Evolutionary conservation across 1,140 invertebrate species (phyloP).

Genomic region (Anastatus disparis): DNA sequence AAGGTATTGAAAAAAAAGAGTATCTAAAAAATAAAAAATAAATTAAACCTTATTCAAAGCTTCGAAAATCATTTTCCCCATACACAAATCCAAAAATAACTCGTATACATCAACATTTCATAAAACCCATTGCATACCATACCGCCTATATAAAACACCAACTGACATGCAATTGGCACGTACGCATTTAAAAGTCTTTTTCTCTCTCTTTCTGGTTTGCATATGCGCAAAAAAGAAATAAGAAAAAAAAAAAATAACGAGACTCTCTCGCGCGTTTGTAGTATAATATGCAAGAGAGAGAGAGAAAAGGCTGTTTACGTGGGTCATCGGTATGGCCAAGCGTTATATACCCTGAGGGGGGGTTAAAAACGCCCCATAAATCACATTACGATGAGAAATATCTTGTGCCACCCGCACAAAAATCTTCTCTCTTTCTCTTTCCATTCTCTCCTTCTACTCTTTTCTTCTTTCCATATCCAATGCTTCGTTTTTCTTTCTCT

Average conservation of each 20-base stretch:
- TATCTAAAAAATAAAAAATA: too few relatives aligned
- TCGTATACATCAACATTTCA: background rate
- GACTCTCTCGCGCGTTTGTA: background rate
- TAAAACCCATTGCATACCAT: too few relatives aligned
- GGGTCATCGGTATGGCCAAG: background rate
- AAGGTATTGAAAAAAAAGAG: too few relatives aligned
- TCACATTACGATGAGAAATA: slow-evolving; percentile 60
- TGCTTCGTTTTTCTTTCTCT: background rate
- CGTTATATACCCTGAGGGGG: slow-evolving; percentile 46
- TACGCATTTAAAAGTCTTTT: slow-evolving; percentile 37
- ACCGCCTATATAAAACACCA: background rate
- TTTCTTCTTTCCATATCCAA: slow-evolving; percentile 27
- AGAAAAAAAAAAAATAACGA: too few relatives aligned
- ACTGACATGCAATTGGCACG: slow-evolving; percentile 34
- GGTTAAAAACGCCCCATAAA: slow-evolving; percentile 62
- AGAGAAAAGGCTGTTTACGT: background rate
- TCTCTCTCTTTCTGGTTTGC: too few relatives aligned
- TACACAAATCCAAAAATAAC: too few relatives aligned
- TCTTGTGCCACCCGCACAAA: slow-evolving; percentile 47
- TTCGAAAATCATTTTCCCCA: too few relatives aligned
- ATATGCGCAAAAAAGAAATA: too few relatives aligned
- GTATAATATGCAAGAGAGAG: background rate
- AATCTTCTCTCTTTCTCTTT: slow-evolving; percentile 24
- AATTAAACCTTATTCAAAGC: too few relatives aligned
- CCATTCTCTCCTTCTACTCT: background rate